Conservation (phyloP, 2,113 vertebrate genomes). For the Neolamprologus hecqui region DNA sequence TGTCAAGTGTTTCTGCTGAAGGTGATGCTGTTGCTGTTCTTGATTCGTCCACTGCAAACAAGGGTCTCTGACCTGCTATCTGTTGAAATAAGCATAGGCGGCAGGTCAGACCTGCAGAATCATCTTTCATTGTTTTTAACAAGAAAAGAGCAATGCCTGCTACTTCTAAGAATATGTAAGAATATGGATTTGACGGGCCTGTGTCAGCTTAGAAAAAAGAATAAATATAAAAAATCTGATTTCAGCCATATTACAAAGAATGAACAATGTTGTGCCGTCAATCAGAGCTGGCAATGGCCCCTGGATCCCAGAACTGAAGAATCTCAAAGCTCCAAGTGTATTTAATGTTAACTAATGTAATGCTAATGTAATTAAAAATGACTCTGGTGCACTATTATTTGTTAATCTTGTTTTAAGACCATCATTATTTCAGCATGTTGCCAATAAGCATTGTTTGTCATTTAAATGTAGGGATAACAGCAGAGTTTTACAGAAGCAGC, state of each 20-base stretch:
- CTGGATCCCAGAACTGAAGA: background rate
- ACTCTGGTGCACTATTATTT: background rate
- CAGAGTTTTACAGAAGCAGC: accelerated
- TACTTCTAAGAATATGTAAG: accelerated
- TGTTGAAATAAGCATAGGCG: background rate
- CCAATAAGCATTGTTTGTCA: background rate
- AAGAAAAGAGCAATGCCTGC: accelerated
- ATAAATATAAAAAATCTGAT: background rate
- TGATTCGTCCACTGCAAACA: background rate
- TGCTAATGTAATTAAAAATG: background rate
- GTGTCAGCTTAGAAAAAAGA: accelerated
- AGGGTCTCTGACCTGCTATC: slow-evolving; percentile 6
- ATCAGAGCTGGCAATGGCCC: background rate
- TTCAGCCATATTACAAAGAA: background rate
- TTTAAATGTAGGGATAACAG: background rate
- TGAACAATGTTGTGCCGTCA: accelerated
- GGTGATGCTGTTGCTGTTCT: background rate
- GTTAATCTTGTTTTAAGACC: background rate
- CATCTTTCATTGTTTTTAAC: background rate
- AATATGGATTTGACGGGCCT: accelerated
- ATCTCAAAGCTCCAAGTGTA: background rate
- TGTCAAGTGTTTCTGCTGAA: background rate
- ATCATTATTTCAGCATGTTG: background rate
- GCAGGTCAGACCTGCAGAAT: background rate
- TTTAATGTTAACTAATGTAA: background rate